phyloP scores from a whole-genome alignment of 2,797 vertebrate genomes.

The Echiichthys vipera region DNA sequence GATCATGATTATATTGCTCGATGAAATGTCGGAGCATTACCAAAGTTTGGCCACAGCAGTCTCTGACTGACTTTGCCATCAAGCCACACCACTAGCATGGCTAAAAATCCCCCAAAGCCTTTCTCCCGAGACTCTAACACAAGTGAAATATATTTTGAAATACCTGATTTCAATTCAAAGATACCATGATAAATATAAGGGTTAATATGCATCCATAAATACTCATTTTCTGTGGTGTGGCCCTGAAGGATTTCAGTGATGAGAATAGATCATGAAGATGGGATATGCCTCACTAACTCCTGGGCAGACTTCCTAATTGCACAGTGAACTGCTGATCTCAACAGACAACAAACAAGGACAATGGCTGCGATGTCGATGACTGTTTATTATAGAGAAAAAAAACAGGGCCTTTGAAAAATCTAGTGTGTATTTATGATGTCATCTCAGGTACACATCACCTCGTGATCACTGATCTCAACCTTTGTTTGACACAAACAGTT shows the following conservation, averaged over 20 bases:
- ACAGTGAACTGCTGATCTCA: conserved; percentile 25
- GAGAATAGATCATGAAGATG: conserved; percentile 39
- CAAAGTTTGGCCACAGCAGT: too few relatives aligned
- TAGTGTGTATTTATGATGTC: not conserved
- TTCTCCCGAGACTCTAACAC: not conserved
- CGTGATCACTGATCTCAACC: too few relatives aligned
- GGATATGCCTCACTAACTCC: conserved; percentile 37
- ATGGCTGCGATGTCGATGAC: conserved; percentile 11
- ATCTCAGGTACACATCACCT: not conserved
- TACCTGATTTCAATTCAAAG: not conserved
- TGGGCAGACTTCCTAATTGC: conserved; percentile 50
- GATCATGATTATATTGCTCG: not conserved
- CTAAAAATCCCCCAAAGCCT: not conserved
- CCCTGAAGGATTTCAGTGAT: conserved; percentile 16
- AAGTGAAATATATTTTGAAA: not conserved
- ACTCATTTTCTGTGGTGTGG: not conserved
- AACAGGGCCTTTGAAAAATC: not conserved
- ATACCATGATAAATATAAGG: not conserved
- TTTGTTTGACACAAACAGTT: too few relatives aligned
- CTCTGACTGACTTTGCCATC: not conserved
- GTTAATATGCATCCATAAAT: not conserved
- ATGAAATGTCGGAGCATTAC: not conserved
- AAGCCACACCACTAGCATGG: not conserved
- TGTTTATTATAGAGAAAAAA: not conserved
- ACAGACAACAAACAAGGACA: conserved; percentile 30